A percentile compares a stretch with the other conserved stretches of the same genome.
phyloP scores from a whole-genome alignment of 2,797 vertebrate genomes.

The Chiroxiphia lanceolata region DNA sequence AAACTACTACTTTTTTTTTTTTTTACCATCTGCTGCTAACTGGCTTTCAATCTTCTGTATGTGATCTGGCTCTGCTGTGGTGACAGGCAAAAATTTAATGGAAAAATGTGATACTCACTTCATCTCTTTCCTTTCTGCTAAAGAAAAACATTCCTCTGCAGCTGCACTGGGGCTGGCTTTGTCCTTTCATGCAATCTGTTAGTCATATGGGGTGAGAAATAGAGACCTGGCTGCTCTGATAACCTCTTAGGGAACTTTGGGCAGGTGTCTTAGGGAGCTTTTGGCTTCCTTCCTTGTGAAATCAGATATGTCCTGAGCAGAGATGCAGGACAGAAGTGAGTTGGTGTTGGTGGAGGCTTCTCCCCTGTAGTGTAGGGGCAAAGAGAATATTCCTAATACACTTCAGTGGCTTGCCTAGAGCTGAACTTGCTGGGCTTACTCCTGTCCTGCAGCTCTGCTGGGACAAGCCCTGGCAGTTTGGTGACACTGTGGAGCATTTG shows the following conservation, averaged over 20 bases:
- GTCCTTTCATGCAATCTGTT: neutral
- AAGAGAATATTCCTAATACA: neutral
- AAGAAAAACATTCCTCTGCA: neutral
- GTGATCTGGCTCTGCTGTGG: neutral
- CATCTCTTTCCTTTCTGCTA: conserved; percentile 9
- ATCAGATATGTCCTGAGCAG: neutral
- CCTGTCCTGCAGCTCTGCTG: neutral
- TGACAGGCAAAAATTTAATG: conserved; percentile 44
- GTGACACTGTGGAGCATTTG: neutral
- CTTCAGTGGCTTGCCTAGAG: neutral
- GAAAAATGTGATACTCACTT: conserved; percentile 40
- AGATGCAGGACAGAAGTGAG: neutral
- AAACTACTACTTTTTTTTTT: neutral
- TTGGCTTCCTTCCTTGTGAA: neutral
- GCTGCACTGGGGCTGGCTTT: neutral
- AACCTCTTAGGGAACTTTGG: neutral
- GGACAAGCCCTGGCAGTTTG: neutral
- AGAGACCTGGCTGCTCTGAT: neutral
- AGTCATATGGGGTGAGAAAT: neutral
- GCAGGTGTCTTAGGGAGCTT: neutral
- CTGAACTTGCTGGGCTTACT: neutral
- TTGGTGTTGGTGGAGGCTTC: neutral
- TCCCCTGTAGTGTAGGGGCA: neutral
- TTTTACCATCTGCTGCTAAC: neutral
- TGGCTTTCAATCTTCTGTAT: conserved; percentile 13